These are phyloP conservation scores for Apodemus sylvaticus DNA, from an alignment of 2,113 vertebrate genomes.

Conservation along the genomic window DNA sequence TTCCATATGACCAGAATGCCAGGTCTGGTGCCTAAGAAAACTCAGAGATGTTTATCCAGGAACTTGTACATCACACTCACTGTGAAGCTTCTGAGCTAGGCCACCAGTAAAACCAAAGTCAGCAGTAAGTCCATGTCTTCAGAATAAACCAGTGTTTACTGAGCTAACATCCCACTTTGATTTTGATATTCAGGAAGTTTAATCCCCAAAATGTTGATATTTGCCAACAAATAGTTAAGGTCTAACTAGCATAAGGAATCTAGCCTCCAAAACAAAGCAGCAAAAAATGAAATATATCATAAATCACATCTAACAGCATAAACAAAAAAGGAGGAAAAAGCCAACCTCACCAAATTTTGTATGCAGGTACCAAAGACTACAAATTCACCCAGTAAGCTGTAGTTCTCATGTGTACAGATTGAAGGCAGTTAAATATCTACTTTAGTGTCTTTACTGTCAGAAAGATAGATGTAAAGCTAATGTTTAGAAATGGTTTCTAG, in stretches of 20 bases:
- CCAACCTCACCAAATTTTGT: not conserved
- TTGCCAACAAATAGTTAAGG: constrained; percentile 15
- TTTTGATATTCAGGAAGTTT: not conserved
- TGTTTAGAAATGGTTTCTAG: constrained; percentile 35
- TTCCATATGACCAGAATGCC: not conserved
- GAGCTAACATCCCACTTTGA: not conserved
- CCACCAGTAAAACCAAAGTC: not conserved
- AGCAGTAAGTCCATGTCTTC: not conserved
- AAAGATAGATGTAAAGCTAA: not conserved
- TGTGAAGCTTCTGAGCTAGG: not conserved
- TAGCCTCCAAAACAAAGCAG: not conserved
- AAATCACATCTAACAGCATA: constrained; percentile 28
- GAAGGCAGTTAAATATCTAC: constrained; percentile 9
- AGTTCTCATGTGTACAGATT: not conserved
- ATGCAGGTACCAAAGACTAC: constrained; percentile 28
- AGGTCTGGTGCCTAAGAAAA: not conserved
- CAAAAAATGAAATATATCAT: constrained; percentile 22
- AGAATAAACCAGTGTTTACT: not conserved
- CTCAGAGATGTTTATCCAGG: not conserved
- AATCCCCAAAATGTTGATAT: not conserved
- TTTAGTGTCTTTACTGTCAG: constrained; percentile 12
- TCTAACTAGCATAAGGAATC: not conserved
- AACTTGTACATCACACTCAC: not conserved
- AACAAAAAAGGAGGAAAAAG: not conserved
- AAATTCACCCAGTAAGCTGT: not conserved